Percentiles rank a stretch among this genome's conserved stretches.
These are phyloP conservation scores for Andrena dorsata DNA, from an alignment of 2,888 invertebrate species.

Conservation along the genomic window DNA sequence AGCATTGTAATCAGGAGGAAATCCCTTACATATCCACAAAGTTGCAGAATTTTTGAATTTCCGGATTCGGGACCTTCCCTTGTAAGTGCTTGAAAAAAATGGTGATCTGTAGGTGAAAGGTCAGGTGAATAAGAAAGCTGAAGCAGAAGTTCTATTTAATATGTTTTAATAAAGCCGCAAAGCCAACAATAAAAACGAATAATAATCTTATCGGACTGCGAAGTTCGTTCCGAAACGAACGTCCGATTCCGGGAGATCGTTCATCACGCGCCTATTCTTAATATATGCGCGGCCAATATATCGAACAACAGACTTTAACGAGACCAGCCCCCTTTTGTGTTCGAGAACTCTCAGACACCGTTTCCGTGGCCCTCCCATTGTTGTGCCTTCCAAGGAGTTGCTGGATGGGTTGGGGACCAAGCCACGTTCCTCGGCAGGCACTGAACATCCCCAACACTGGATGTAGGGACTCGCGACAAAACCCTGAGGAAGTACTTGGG, in stretches of 20 bases:
- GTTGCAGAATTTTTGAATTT: too few relatives aligned
- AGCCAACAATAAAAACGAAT: neutral
- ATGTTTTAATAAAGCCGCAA: conserved; percentile 9
- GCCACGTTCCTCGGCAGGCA: conserved; percentile 50
- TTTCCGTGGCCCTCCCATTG: conserved; percentile 53
- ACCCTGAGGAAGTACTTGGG: conserved; percentile 54
- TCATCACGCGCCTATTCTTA: conserved; percentile 31
- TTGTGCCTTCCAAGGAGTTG: conserved; percentile 41
- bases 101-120: too few relatives aligned
- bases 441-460: conserved; percentile 19
- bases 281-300: conserved; percentile 52
- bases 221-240: neutral
- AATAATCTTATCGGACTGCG: neutral
- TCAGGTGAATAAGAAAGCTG: too few relatives aligned
- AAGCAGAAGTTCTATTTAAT: too few relatives aligned
- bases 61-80: too few relatives aligned
- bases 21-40: too few relatives aligned
- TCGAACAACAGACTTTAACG: conserved; percentile 61
- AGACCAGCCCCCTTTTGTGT: conserved; percentile 52
- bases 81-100: too few relatives aligned
- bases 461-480: conserved; percentile 50
- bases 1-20: too few relatives aligned
- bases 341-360: conserved; percentile 57
- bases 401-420: neutral
- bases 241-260: conserved; percentile 16